These are phyloP conservation scores for Gadus chalcogrammus DNA, from an alignment of 2,113 vertebrate genomes.

Conservation along the genomic window DNA sequence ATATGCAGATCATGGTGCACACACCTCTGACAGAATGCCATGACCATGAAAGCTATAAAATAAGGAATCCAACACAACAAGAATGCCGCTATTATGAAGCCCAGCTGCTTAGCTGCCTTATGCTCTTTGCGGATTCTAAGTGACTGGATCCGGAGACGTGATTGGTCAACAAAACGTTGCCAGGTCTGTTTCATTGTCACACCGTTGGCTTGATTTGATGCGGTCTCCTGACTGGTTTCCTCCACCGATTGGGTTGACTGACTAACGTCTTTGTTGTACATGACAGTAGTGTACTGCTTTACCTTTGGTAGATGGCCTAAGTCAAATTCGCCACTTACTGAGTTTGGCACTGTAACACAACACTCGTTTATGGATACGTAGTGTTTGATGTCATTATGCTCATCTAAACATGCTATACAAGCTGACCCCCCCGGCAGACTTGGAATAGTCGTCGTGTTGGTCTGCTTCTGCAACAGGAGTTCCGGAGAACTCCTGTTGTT, in stretches of 20 bases:
- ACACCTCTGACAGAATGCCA: conserved; percentile 79
- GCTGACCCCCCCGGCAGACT: conserved; percentile 53
- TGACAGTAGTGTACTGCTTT: conserved; percentile 63
- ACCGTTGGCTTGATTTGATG: conserved; percentile 54
- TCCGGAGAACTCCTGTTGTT: conserved; percentile 37
- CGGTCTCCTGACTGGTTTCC: conserved; percentile 35
- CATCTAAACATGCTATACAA: conserved; percentile 30
- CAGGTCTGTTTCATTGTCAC: conserved; percentile 78
- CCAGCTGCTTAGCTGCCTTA: conserved; percentile 91
- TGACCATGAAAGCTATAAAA: conserved; percentile 89
- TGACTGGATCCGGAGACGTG: conserved; percentile 69
- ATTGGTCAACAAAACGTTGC: conserved; percentile 77
- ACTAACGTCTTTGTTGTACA: conserved; percentile 42
- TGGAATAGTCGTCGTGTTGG: conserved; percentile 31
- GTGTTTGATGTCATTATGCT: conserved; percentile 42
- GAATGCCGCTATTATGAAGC: conserved; percentile 89
- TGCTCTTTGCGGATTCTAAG: conserved; percentile 80
- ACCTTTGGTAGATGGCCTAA: conserved; percentile 60
- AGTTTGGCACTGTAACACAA: conserved; percentile 54
- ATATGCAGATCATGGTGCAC: conserved; percentile 79
- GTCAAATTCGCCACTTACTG: conserved; percentile 57
- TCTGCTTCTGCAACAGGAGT: conserved; percentile 45
- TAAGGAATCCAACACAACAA: conserved; percentile 96
- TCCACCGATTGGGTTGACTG: conserved; percentile 58
- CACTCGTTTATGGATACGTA: conserved; percentile 41